Percentiles rank a stretch among this genome's conserved stretches.
Conservation (phyloP, 2,113 vertebrate genomes). For the Bujurquina vittata region DNA sequence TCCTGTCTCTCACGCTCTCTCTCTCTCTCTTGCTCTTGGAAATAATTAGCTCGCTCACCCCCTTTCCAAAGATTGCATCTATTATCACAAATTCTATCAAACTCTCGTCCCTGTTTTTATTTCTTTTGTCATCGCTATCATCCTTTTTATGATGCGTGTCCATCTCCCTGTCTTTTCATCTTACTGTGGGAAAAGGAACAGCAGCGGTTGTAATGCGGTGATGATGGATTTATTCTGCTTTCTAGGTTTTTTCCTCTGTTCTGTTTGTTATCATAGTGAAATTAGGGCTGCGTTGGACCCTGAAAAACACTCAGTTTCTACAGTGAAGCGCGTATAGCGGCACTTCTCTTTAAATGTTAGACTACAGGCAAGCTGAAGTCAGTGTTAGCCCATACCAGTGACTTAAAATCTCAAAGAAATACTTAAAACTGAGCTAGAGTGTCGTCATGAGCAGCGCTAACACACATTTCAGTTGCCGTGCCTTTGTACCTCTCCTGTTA, state of each 20-base stretch:
- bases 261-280: background rate
- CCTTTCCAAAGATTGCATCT: slow-evolving; percentile 52
- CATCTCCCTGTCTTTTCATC: background rate
- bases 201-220: background rate
- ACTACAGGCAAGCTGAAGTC: background rate
- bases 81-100: slow-evolving; percentile 49
- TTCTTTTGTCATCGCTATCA: slow-evolving; percentile 42
- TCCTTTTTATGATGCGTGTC: slow-evolving; percentile 21
- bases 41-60: slow-evolving; percentile 59
- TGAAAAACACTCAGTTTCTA: background rate
- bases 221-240: slow-evolving; percentile 5
- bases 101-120: slow-evolving; percentile 37
- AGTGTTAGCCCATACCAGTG: background rate
- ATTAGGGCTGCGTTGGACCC: background rate
- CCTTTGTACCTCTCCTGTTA: background rate
- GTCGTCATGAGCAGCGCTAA: background rate
- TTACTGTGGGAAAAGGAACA: background rate
- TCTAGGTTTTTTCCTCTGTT: background rate
- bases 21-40: slow-evolving; percentile 25
- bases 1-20: slow-evolving; percentile 14
- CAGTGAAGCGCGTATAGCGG: accelerated
- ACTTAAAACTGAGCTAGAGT: background rate
- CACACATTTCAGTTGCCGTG: background rate
- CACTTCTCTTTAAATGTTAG: background rate
- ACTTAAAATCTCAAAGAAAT: background rate